Evolutionary conservation across 2,888 invertebrate species (phyloP).

Genomic region (Plutella xylostella): DNA sequence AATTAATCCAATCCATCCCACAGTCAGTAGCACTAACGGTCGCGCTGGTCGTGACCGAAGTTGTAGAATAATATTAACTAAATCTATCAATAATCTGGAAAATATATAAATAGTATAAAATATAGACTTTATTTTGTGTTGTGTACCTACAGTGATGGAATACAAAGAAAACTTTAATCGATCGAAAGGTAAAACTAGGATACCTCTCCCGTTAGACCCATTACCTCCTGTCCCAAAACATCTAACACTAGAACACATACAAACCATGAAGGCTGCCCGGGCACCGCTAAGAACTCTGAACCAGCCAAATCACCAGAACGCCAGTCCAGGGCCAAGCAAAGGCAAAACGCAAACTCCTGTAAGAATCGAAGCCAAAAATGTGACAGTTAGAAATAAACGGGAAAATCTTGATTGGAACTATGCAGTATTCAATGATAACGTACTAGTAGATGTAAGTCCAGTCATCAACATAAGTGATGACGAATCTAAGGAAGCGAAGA

Average conservation of each 20-base stretch:
- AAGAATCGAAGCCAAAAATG: slow-evolving; percentile 28
- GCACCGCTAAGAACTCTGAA: neutral
- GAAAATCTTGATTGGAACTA: slow-evolving; percentile 28
- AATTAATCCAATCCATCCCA: too few relatives aligned
- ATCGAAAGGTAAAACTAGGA: slow-evolving; percentile 27
- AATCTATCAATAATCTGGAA: slow-evolving; percentile 7
- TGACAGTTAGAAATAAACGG: slow-evolving; percentile 29
- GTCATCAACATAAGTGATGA: slow-evolving; percentile 18
- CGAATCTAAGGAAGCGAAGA: slow-evolving; percentile 9
- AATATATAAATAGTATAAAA: too few relatives aligned
- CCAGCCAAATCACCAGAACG: slow-evolving; percentile 27
- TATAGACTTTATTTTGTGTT: too few relatives aligned
- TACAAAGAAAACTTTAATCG: slow-evolving; percentile 37
- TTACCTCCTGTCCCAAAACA: slow-evolving; percentile 37
- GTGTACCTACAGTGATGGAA: too few relatives aligned
- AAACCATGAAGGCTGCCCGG: slow-evolving; percentile 19
- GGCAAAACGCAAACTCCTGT: slow-evolving; percentile 17
- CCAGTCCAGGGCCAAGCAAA: slow-evolving; percentile 24
- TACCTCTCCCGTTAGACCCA: slow-evolving; percentile 39
- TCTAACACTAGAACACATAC: slow-evolving; percentile 24
- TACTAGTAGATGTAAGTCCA: slow-evolving; percentile 17
- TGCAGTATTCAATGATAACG: neutral
- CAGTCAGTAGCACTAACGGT: slow-evolving; percentile 21
- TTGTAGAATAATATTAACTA: slow-evolving; percentile 14
- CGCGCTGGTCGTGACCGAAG: slow-evolving; percentile 37